These are phyloP conservation scores for Scolopax bukidnonensis DNA, from an alignment of 2,797 vertebrate species.

Conservation along the genomic window DNA sequence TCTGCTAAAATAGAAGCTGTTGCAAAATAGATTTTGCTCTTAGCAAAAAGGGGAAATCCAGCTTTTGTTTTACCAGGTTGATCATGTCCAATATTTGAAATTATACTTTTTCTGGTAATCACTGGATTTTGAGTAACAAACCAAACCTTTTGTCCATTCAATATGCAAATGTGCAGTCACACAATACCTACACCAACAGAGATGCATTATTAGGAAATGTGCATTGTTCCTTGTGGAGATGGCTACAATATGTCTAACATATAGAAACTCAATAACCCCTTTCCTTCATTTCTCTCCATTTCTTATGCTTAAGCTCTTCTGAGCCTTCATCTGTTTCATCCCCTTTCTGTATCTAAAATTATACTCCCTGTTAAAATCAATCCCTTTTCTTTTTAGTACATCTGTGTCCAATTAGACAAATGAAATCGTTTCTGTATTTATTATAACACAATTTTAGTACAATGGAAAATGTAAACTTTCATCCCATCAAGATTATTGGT, in stretches of 20 bases:
- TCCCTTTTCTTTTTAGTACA: neutral
- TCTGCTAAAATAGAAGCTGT: no score
- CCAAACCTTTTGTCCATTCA: neutral
- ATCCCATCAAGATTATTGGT: neutral
- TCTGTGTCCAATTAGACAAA: neutral
- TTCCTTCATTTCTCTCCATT: neutral
- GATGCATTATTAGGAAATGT: neutral
- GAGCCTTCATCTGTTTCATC: neutral
- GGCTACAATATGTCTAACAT: neutral
- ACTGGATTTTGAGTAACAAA: neutral
- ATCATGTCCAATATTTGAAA: neutral
- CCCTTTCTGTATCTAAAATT: neutral
- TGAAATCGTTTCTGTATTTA: neutral
- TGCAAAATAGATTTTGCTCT: neutral
- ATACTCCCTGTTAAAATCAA: neutral
- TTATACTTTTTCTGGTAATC: neutral
- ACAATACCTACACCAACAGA: neutral
- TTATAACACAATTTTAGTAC: neutral
- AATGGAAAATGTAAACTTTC: neutral
- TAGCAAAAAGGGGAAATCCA: neutral
- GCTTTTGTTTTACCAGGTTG: neutral
- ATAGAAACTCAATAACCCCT: neutral
- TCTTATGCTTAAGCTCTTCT: neutral
- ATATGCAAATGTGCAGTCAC: neutral
- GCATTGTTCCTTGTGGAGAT: neutral